Evolutionary conservation across 2,888 invertebrate species (phyloP).

Genomic region (Acronicta aceris): DNA sequence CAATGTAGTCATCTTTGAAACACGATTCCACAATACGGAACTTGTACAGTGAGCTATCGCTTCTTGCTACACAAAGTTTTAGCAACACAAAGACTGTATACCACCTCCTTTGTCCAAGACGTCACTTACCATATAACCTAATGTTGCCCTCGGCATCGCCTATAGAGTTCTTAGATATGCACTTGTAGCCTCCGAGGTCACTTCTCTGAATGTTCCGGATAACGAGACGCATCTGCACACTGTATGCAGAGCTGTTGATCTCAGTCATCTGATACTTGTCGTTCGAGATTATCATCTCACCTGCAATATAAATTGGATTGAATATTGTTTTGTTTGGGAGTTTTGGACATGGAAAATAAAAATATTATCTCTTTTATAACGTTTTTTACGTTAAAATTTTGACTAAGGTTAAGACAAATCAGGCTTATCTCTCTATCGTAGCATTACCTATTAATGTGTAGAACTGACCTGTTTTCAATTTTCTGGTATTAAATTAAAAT

Average conservation of each 20-base stretch:
- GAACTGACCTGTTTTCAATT: too few relatives aligned
- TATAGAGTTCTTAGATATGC: constrained; percentile 97
- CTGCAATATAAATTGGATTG: constrained; percentile 81
- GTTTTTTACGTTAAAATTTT: too few relatives aligned
- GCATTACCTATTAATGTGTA: too few relatives aligned
- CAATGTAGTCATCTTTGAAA: constrained; percentile 18
- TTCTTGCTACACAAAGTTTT: constrained; percentile 26
- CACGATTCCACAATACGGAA: not conserved
- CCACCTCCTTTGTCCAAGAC: constrained; percentile 19
- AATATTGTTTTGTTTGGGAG: not conserved
- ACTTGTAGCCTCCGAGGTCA: constrained; percentile 96
- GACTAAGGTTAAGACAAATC: too few relatives aligned
- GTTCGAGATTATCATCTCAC: constrained; percentile 97
- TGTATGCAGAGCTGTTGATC: constrained; percentile 94
- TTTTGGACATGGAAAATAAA: too few relatives aligned
- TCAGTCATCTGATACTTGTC: constrained; percentile 96
- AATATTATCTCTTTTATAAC: too few relatives aligned
- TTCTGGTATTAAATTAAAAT: not conserved
- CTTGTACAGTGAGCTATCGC: constrained; percentile 2
- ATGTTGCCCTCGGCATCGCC: constrained; percentile 97
- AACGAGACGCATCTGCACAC: constrained; percentile 94
- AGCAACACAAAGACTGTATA: constrained; percentile 24
- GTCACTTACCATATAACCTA: constrained; percentile 94
- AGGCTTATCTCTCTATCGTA: too few relatives aligned
- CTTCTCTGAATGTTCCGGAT: constrained; percentile 93